phyloP scores from a whole-genome alignment of 2,113 vertebrate genomes.

The Meriones unguiculatus region DNA sequence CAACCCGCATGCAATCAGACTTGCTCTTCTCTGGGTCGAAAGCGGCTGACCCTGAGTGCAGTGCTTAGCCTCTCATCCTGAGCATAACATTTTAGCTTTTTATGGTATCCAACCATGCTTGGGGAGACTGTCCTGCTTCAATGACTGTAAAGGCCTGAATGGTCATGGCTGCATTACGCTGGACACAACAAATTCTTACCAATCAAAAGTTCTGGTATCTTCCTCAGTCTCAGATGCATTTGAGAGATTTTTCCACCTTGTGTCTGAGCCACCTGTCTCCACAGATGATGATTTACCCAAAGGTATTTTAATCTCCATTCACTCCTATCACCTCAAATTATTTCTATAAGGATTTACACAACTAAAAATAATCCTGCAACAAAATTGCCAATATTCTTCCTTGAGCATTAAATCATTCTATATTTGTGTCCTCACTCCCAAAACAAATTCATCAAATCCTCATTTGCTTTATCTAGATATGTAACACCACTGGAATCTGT shows the following conservation, averaged over 20 bases:
- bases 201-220: not conserved
- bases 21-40: too few relatives aligned
- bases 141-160: too few relatives aligned
- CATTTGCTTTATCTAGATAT: not conserved
- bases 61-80: too few relatives aligned
- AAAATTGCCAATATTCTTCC: not conserved
- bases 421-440: not conserved
- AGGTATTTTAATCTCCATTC: not conserved
- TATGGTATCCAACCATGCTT: too few relatives aligned
- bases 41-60: too few relatives aligned
- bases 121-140: too few relatives aligned
- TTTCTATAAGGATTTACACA: not conserved
- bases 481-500: not conserved
- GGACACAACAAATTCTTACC: not conserved
- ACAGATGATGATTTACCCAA: not conserved
- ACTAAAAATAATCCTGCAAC: not conserved
- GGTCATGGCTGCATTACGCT: too few relatives aligned
- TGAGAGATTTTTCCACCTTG: not conserved
- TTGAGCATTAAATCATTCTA: not conserved
- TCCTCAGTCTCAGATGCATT: not conserved
- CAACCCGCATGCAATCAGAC: too few relatives aligned
- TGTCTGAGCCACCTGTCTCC: not conserved
- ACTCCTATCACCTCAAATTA: not conserved
- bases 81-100: too few relatives aligned
- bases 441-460: not conserved